phyloP scores from a whole-genome alignment of 2,797 vertebrate species.

The Cephalopachus bancanus region DNA sequence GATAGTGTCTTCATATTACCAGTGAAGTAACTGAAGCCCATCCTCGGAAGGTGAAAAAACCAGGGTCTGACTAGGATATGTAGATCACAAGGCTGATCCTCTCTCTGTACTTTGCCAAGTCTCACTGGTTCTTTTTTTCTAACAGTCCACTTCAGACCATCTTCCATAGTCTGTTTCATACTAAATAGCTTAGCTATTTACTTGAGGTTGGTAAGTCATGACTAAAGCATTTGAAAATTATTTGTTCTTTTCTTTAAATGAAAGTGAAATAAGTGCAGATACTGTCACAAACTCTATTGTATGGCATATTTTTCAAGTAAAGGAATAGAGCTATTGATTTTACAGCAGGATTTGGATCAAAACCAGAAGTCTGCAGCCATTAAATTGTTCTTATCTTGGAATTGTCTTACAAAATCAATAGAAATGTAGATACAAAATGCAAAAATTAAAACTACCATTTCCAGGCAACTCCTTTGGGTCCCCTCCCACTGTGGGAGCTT shows the following conservation, averaged over 20 bases:
- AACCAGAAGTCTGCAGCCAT: not conserved
- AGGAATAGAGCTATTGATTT: not conserved
- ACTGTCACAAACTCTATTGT: not conserved
- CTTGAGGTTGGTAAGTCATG: not conserved
- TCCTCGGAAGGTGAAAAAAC: no score
- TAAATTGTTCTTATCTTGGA: not conserved
- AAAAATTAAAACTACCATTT: not conserved
- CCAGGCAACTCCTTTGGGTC: no score
- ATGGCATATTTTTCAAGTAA: not conserved
- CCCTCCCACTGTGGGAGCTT: no score
- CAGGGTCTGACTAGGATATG: not conserved
- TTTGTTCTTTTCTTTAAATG: conserved; percentile 47
- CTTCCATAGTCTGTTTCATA: not conserved
- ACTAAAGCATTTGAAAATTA: not conserved
- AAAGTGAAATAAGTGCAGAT: not conserved
- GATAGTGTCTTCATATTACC: not conserved
- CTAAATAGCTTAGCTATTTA: not conserved
- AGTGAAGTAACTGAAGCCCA: not conserved
- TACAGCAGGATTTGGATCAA: not conserved
- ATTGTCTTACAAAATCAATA: not conserved
- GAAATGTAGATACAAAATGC: not conserved
- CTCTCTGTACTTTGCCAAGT: not conserved
- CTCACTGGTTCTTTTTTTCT: not conserved
- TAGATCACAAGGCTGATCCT: not conserved
- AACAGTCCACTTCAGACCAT: not conserved